Base-by-base conservation (phyloP, 1,140 invertebrate genomes). In the Drosophila azteca region DNA sequence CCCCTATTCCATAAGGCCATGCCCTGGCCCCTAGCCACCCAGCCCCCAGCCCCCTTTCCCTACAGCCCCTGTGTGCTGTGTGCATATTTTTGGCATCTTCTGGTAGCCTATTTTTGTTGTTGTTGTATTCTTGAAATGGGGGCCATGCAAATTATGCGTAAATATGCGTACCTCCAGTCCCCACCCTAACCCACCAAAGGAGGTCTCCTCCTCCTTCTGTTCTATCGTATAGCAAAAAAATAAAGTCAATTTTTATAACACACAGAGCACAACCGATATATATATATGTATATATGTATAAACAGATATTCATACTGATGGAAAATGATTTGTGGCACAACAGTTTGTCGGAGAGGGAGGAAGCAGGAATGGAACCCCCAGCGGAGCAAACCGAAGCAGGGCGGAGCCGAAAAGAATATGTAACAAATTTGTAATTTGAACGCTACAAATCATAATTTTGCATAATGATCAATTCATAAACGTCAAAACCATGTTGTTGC, bases 401-500 rank as follows among this genome's bases (percentile, higher is more conserved):
- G 39, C 20, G 22, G 4, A 11, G n/a, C 52, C 52, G 6, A 35
- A 50, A 48, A 48, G 53, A 78, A 76, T 76, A 74, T 87, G 77
- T 77, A 80, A 79, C 79, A 76, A 83, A 90, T 90, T 90, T 79
- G 88, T 90, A 90, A 90, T 90, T 90, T 72, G 87, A 90, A 87
- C 87, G 87, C 87, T 7, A 90, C 87, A 90, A 90, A 90, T 90
- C 87, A 90, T 90, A 63, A 90, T 90, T 90, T 90, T 80, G 76
- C 79, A 83, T 90, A 88, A 90, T 90, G 87, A 90, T 90, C 87
- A 90, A 90, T 90, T 90, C 87, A 90, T 87, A 87, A 77, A 90
- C 70, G 87, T 90, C 87, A 83, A 83, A 89, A 75, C 60, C 62
- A 39, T 68, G 53, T 65, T 74, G 63, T 67, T 65, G 60, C 51